Evolutionary conservation across 2,888 invertebrate species (phyloP), one percentile per base, ranked within the genome.

Genomic region (Diplolepis rosae): DNA sequence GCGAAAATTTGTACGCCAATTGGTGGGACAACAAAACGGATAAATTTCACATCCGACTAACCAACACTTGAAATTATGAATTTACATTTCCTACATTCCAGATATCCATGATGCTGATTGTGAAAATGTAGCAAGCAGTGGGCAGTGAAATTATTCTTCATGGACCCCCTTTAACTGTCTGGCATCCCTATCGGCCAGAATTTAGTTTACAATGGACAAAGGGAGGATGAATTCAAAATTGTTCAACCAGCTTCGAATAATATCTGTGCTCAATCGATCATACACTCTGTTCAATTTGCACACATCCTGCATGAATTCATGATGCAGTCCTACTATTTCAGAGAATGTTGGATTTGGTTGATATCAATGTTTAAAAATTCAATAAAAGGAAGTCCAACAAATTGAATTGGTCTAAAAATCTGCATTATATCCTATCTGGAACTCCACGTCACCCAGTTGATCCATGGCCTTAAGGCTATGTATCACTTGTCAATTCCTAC

Each of bases 131-230:
- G 52, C 35, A 35, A 32, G 22, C 56, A 24, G 56, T 67, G 68
- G 70, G 9, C 65, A 65, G 65, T 69, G 65, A 69, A 79, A 79
- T 80, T 74, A 80, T 82, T 83, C 77, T 80, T 79, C 76, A 78
- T 79, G 75, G 73, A 73, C 72, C 66, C 72, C 66, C 72, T 71
- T 71, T 77, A 80, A 78, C 77, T 78, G 73, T 71, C 69, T 75
- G 65, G 76, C 76, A 79, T 82, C 77, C 80, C 84, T 83, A 86
- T 85, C 85, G 81, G 79, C 71, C 70, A 78, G 79, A 84, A 85
- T 85, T 83, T 80, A 80, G 83, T 85, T 85, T 82, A 77, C 24
- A 39, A 24, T 61, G 35, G 61, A 35, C 61, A 61, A 61, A 61
- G 35, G 61, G 13, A 24, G n/a, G n/a, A 24, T 61, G 24, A 13